These are phyloP conservation scores for Mactromeris polynyma DNA, from an alignment of 2,888 invertebrate genomes.

Conservation along the genomic window DNA sequence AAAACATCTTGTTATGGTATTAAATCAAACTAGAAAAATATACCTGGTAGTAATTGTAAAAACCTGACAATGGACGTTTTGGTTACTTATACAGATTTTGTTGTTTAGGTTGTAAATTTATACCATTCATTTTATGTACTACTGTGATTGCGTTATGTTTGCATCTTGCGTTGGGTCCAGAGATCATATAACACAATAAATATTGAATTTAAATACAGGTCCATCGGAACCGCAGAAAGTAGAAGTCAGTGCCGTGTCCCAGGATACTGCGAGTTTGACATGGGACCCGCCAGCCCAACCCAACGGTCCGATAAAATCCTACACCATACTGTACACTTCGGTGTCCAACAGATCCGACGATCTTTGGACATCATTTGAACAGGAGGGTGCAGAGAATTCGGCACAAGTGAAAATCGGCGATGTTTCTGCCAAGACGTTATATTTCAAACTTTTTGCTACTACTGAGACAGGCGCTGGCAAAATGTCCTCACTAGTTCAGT, in stretches of 20 bases:
- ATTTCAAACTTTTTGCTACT: constrained; percentile 88
- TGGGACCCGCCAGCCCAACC: constrained; percentile 89
- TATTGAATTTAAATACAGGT: too few relatives aligned
- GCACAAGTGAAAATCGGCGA: constrained; percentile 47
- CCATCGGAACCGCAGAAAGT: constrained; percentile 89
- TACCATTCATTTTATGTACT: too few relatives aligned
- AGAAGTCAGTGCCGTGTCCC: constrained; percentile 88
- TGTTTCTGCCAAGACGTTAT: constrained; percentile 83
- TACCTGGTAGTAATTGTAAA: too few relatives aligned
- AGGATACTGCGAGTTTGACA: constrained; percentile 88
- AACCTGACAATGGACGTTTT: too few relatives aligned
- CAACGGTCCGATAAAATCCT: constrained; percentile 89
- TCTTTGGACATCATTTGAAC: constrained; percentile 47
- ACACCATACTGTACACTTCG: constrained; percentile 89
- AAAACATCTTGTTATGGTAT: too few relatives aligned
- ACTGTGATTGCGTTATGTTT: too few relatives aligned
- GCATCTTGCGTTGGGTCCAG: too few relatives aligned
- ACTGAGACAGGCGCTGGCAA: constrained; percentile 88
- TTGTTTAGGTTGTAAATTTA: too few relatives aligned
- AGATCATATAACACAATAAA: too few relatives aligned
- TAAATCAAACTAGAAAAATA: too few relatives aligned
- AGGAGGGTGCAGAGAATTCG: constrained; percentile 46
- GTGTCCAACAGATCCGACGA: constrained; percentile 27
- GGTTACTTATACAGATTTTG: too few relatives aligned
- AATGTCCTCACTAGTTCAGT: constrained; percentile 79